phyloP scores from a whole-genome alignment of 2,888 invertebrate species.

The Drosophila ochracea region DNA sequence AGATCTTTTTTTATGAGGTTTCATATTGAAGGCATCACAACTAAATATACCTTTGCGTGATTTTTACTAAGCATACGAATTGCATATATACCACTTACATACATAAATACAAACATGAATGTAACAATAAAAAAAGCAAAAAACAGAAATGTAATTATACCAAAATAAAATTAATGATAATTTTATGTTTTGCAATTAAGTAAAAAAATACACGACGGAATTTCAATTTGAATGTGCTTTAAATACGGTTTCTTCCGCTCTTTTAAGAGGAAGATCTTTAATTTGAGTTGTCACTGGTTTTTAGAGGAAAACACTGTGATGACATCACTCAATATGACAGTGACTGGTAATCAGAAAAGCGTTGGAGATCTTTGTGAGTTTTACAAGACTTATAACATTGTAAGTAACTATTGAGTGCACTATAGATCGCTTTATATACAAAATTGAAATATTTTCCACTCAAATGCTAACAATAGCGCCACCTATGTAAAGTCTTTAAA shows the following conservation, averaged over 20 bases:
- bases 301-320: neutral
- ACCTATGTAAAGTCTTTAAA: neutral
- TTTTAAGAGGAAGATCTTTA: neutral
- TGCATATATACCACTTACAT: conserved; percentile 35
- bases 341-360: neutral
- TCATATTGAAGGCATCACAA: conserved; percentile 65
- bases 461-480: neutral
- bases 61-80: conserved; percentile 67
- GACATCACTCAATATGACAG: neutral
- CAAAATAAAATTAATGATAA: conserved; percentile 77
- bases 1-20: conserved; percentile 43
- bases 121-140: conserved; percentile 47
- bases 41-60: conserved; percentile 74
- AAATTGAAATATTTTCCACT: neutral
- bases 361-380: neutral
- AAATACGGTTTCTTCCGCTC: conserved; percentile 5
- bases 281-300: neutral
- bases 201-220: conserved; percentile 26
- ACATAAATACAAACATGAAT: conserved; percentile 29
- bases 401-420: neutral
- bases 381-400: neutral
- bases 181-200: conserved; percentile 78
- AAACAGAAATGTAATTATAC: conserved; percentile 73
- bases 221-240: conserved; percentile 7
- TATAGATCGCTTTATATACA: neutral